Conservation (phyloP, 2,888 invertebrate genomes). For the Reticulitermes lucifugus region DNA sequence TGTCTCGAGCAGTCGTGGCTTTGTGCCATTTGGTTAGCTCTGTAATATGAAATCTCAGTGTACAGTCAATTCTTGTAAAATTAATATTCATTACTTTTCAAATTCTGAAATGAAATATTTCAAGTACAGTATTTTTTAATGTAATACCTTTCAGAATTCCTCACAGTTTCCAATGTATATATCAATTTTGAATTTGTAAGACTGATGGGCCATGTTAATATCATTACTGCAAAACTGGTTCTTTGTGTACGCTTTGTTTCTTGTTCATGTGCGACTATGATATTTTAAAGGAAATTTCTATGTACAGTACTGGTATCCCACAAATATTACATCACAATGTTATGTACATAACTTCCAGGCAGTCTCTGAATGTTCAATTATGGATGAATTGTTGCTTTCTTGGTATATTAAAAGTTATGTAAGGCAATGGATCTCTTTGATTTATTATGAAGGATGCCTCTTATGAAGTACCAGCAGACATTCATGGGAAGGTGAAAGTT, state of each 20-base stretch:
- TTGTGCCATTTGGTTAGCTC: background rate
- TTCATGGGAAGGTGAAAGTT: background rate
- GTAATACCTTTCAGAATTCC: background rate
- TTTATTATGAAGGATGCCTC: background rate
- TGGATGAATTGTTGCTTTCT: background rate
- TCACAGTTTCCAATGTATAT: slow-evolving; percentile 10
- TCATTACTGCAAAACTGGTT: background rate
- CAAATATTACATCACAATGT: slow-evolving; percentile 7
- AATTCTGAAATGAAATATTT: background rate
- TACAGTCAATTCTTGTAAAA: slow-evolving; percentile 3
- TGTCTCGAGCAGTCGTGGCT: background rate
- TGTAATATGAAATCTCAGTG: background rate
- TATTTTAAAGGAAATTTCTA: background rate
- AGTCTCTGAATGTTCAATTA: background rate
- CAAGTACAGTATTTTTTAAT: background rate
- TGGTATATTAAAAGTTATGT: slow-evolving; percentile 2
- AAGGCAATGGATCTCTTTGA: background rate
- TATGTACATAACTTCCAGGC: slow-evolving; percentile 1
- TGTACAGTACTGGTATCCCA: slow-evolving; percentile 10
- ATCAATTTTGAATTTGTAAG: slow-evolving; percentile 39
- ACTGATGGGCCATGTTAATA: slow-evolving; percentile 46
- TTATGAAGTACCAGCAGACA: background rate
- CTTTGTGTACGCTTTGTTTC: slow-evolving; percentile 5
- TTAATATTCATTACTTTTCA: background rate
- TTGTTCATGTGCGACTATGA: background rate